Percentiles rank a stretch among this genome's conserved stretches.
Evolutionary conservation across 1,140 invertebrate species (phyloP).

Genomic region (Drosophila orosa): DNA sequence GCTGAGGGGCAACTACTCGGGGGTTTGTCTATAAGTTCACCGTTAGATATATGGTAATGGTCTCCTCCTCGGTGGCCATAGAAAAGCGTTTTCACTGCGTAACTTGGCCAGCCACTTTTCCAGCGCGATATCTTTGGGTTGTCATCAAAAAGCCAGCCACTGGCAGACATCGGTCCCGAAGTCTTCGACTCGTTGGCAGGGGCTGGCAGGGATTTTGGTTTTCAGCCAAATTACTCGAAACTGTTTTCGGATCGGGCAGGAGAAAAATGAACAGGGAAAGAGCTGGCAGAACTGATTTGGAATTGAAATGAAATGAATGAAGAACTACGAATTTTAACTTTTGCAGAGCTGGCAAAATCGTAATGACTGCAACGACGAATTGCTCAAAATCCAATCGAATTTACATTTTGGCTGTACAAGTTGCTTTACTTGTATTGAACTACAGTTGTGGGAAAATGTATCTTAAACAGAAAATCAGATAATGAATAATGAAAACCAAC

Average conservation of each 20-base stretch:
- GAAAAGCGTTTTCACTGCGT: constrained; percentile 65
- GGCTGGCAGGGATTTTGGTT: constrained; percentile 56
- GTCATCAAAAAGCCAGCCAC: constrained; percentile 75
- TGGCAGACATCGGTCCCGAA: constrained; percentile 36
- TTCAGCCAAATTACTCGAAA: constrained; percentile 68
- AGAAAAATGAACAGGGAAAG: not conserved
- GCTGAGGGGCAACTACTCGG: constrained; percentile 29
- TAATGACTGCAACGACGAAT: constrained; percentile 50
- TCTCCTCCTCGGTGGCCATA: constrained; percentile 46
- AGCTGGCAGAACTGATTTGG: constrained; percentile 49
- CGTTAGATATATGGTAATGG: constrained; percentile 77
- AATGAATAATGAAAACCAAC: not conserved
- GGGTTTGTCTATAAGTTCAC: constrained; percentile 49
- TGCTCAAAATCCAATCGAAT: constrained; percentile 29
- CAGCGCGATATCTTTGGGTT: constrained; percentile 67
- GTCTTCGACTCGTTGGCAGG: not conserved
- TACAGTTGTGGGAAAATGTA: not conserved
- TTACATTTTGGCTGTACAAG: constrained; percentile 27
- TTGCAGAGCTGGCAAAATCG: constrained; percentile 64
- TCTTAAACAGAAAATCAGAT: not conserved
- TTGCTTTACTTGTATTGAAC: constrained; percentile 7
- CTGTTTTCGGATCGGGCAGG: constrained; percentile 18
- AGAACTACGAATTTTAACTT: constrained; percentile 52
- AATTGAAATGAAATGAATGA: constrained; percentile 74
- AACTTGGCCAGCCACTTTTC: constrained; percentile 55